phyloP scores from a whole-genome alignment of 2,797 vertebrate genomes.

The Sebastes taczanowskii region DNA sequence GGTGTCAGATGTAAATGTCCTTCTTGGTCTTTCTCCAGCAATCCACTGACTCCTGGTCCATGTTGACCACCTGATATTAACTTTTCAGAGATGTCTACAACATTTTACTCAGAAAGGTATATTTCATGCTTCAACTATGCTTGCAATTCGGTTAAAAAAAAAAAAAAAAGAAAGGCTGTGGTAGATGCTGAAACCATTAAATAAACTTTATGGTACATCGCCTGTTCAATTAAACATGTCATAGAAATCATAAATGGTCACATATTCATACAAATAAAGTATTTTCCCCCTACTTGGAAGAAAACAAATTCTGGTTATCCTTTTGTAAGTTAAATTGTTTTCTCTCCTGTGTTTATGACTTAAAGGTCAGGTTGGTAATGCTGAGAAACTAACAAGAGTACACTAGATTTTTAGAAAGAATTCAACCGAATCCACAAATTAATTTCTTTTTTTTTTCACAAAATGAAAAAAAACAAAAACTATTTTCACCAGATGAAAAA shows the following conservation, averaged over 20 bases:
- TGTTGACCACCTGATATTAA: not conserved
- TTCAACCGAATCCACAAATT: too few relatives aligned
- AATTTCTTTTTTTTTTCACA: too few relatives aligned
- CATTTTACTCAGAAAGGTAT: not conserved
- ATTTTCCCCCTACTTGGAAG: not conserved
- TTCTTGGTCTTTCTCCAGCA: not conserved
- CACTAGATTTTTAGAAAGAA: too few relatives aligned
- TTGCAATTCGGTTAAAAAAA: too few relatives aligned
- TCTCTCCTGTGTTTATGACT: too few relatives aligned
- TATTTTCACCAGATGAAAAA: too few relatives aligned
- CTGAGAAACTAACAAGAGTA: too few relatives aligned
- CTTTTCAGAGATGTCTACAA: not conserved
- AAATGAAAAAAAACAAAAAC: too few relatives aligned
- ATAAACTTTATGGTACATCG: not conserved
- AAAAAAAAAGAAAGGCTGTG: not conserved
- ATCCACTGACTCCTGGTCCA: not conserved
- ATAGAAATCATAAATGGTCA: not conserved
- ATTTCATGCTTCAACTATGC: not conserved
- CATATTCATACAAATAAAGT: not conserved
- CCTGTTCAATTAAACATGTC: not conserved
- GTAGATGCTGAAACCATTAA: not conserved
- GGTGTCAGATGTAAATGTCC: not conserved
- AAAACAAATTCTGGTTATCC: too few relatives aligned
- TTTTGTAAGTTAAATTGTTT: too few relatives aligned
- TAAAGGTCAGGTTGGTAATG: too few relatives aligned